These are phyloP conservation scores for Vandiemenella viatica DNA, from an alignment of 2,888 invertebrate species.

Conservation along the genomic window DNA sequence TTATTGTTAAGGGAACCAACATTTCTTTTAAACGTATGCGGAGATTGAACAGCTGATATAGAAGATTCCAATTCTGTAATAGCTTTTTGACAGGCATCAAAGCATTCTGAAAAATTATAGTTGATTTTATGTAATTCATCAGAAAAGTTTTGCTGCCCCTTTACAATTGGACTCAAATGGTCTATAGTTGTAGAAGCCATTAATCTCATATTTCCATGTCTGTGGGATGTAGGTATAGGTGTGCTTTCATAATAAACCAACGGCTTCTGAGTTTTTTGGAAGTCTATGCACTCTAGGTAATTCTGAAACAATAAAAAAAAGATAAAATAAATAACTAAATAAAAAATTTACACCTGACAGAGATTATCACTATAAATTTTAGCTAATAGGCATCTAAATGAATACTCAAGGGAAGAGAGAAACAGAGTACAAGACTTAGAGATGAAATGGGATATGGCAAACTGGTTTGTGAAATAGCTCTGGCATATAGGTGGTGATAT, in stretches of 20 bases:
- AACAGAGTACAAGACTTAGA: too few species aligned
- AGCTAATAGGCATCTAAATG: neutral
- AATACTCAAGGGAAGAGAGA: neutral
- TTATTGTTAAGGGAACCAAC: too few species aligned
- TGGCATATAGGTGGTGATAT: neutral
- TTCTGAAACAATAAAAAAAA: neutral
- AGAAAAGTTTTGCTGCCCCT: neutral
- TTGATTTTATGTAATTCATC: neutral
- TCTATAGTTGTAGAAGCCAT: neutral
- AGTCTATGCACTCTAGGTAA: neutral
- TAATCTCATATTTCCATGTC: neutral
- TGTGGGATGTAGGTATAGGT: constrained; percentile 1
- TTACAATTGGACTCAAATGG: constrained; percentile 9
- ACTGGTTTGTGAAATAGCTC: too few species aligned
- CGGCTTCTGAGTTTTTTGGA: neutral
- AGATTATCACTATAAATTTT: neutral
- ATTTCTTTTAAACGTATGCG: neutral
- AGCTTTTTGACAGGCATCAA: neutral
- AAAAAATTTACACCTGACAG: neutral
- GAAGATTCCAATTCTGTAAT: neutral
- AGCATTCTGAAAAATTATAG: neutral
- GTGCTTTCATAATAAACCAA: constrained; percentile 12
- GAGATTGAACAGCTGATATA: neutral
- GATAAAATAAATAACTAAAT: neutral
- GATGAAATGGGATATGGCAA: too few species aligned